Base-by-base conservation (phyloP, 2,888 invertebrate genomes). In the Meliscaeva auricollis region DNA sequence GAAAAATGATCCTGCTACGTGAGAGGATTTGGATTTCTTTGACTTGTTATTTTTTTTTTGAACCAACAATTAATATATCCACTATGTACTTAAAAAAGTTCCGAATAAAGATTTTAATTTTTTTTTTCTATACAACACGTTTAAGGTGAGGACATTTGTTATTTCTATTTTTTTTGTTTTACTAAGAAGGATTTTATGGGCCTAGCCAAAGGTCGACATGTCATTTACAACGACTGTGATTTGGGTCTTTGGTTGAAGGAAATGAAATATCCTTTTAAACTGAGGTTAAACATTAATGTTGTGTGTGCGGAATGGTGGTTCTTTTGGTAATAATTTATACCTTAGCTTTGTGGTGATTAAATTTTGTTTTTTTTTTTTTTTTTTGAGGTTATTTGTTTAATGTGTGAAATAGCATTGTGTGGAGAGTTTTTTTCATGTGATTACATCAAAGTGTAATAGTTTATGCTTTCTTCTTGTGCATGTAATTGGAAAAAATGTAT, bases 1-100 rank as follows among this genome's bases (percentile, higher is more conserved):
- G 84, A 84, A 79, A 79, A 79, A 84, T 79, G 62, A 76, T 84
- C 72, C 26, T 68, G 30, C 66, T 62, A 84, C 84, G 84, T 84
- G 84, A 75, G 75, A 32, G 58, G 75, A 79, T 72, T 84, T 72
- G 58, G 75, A 79, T 72, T 84, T 72, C 41, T 79, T 60, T 13
- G 15, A 32, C 35, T 17, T 58, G 13, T 41, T 15, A 0, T 15
- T 30, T 58, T 35, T 13, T 20, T 48, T 9, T 32, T 69, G n/a
- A 22, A 46, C 68, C 54, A 58, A 76, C 79, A 84, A 84, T 84
- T 84, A 84, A 84, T 79, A 62, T 84, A 69, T 60, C 70, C 20
- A 77, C 56, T 52, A 70, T 15, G 1, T 30, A 20, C 52, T 68
- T 54, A 17, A 46, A 46, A 79, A 75, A 60, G 30, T 46, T 84